A percentile compares a stretch with the other conserved stretches of the same genome.
Evolutionary conservation across 2,113 vertebrate genomes (phyloP).

Genomic region (Arothron firmamentum): DNA sequence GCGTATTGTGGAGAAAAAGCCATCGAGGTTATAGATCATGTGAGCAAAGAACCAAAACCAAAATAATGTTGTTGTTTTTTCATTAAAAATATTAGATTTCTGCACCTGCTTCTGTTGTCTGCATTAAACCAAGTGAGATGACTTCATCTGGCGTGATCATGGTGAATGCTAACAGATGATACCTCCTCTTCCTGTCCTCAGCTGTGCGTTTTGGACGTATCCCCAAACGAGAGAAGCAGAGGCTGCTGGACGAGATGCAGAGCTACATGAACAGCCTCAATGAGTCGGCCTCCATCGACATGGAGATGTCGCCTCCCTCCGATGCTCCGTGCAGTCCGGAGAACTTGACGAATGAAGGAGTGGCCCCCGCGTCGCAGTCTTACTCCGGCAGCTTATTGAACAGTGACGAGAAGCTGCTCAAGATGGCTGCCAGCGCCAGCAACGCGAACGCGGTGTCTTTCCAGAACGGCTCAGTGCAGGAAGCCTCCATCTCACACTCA

Average conservation of each 20-base stretch:
- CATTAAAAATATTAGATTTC: not conserved
- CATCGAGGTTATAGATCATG: constrained; percentile 5
- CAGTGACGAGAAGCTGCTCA: constrained; percentile 59
- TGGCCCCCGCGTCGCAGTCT: constrained; percentile 50
- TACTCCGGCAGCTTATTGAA: constrained; percentile 58
- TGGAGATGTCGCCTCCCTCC: constrained; percentile 54
- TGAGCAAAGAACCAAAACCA: not conserved
- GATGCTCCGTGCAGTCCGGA: constrained; percentile 63
- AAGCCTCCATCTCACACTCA: constrained; percentile 17
- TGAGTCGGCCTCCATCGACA: constrained; percentile 69
- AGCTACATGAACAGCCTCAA: constrained; percentile 79
- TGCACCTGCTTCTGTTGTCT: no score
- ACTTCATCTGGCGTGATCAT: no score
- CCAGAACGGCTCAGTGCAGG: constrained; percentile 37
- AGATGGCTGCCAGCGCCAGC: constrained; percentile 48
- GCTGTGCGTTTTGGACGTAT: constrained; percentile 81
- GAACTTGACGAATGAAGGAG: constrained; percentile 49
- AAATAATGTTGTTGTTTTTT: not conserved
- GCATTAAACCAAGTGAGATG: no score
- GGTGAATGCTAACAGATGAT: constrained; percentile 19
- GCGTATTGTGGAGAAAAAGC: constrained; percentile 4
- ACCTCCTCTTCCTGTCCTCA: constrained; percentile 38
- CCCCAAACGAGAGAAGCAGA: constrained; percentile 79
- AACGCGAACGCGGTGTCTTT: constrained; percentile 31
- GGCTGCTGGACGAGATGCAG: constrained; percentile 79